A percentile compares a stretch with the other conserved stretches of the same genome.
Evolutionary conservation across 2,113 vertebrate species (phyloP).

Genomic region (Ginglymostoma cirratum): DNA sequence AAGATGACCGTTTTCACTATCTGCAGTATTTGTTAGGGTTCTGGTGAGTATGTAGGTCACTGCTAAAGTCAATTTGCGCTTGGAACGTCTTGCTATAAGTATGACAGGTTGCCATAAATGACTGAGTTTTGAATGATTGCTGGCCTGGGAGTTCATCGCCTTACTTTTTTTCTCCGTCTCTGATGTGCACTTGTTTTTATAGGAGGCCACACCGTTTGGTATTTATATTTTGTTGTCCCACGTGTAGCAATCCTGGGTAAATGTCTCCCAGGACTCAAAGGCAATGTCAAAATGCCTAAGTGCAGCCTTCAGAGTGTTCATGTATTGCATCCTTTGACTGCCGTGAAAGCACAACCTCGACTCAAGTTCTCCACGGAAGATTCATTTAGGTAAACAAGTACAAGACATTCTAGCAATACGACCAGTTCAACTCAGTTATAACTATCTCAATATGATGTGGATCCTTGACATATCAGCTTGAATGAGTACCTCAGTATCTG

Average conservation of each 20-base stretch:
- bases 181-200: neutral
- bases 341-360: too few species aligned
- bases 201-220: neutral
- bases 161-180: neutral
- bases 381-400: neutral
- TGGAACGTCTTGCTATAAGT: neutral
- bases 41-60: neutral
- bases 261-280: neutral
- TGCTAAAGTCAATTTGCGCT: neutral
- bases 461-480: neutral
- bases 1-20: neutral
- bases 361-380: neutral
- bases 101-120: neutral
- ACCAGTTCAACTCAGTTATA: neutral
- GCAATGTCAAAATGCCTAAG: neutral
- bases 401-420: neutral
- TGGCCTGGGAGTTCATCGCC: neutral
- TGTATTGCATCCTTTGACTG: neutral
- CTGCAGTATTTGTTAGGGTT: neutral
- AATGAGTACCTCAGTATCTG: neutral
- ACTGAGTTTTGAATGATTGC: neutral
- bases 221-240: neutral
- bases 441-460: neutral
- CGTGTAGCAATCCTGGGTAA: neutral
- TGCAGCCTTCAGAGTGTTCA: neutral